phyloP scores from a whole-genome alignment of 1,140 invertebrate genomes.

The Magallana gigas region DNA sequence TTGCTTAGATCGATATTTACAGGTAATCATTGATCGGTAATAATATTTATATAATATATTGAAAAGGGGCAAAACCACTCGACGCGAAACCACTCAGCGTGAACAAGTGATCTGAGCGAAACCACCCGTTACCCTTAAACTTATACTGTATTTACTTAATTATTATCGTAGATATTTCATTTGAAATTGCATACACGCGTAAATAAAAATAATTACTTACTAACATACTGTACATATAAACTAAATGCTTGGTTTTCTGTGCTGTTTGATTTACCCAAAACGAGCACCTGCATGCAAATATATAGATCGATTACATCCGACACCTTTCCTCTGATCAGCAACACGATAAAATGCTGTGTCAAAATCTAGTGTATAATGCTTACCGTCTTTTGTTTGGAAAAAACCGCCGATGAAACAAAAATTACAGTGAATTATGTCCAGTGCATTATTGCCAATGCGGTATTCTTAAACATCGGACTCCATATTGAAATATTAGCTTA shows the following conservation, averaged over 20 bases:
- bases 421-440: background rate
- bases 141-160: background rate
- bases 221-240: background rate
- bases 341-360: background rate
- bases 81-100: no score
- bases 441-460: constrained; percentile 7
- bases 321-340: background rate
- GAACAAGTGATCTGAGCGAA: no score
- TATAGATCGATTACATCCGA: background rate
- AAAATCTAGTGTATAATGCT: background rate
- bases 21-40: no score
- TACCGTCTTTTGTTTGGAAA: background rate
- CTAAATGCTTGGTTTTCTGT: background rate
- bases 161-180: background rate
- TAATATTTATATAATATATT: no score
- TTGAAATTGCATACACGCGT: background rate
- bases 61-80: no score
- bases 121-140: no score
- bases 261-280: background rate
- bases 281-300: constrained; percentile 12
- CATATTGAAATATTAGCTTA: constrained; percentile 66
- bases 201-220: background rate
- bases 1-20: no score
- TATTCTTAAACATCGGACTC: constrained; percentile 12
- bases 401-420: background rate